Evolutionary conservation across 2,797 vertebrate genomes (phyloP).

Genomic region (Pachyuromys duprasi): DNA sequence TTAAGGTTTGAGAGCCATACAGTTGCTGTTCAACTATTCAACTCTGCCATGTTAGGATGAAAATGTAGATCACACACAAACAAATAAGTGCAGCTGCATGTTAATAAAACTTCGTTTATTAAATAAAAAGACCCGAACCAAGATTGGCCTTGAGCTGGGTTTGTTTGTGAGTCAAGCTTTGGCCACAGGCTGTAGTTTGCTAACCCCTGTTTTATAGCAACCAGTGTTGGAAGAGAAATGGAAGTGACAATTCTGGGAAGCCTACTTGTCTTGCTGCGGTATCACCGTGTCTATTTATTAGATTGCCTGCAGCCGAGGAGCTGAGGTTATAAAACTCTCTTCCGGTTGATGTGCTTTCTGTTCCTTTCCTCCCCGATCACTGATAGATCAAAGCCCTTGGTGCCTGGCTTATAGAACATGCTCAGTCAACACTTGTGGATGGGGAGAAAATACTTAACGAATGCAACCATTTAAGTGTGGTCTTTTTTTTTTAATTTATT

Average conservation of each 20-base stretch:
- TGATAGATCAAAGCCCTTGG: neutral
- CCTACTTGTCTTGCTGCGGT: neutral
- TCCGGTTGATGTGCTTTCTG: neutral
- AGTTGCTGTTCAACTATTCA: neutral
- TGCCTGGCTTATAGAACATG: neutral
- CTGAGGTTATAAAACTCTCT: conserved; percentile 31
- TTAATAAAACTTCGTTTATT: conserved; percentile 37
- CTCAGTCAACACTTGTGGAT: conserved; percentile 12
- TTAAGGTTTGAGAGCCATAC: neutral
- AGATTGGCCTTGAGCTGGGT: neutral
- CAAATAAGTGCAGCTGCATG: neutral
- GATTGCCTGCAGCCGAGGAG: neutral
- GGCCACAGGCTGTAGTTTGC: neutral
- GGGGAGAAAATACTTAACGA: neutral
- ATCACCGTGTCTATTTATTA: neutral
- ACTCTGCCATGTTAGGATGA: neutral
- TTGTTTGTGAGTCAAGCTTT: conserved; percentile 39
- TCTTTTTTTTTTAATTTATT: too few relatives aligned
- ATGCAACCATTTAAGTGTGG: conserved; percentile 4
- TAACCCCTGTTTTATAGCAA: neutral
- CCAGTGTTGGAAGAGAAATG: neutral
- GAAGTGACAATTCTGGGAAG: neutral
- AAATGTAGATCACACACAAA: neutral
- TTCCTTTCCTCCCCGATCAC: neutral
- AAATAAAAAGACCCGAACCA: neutral